A percentile compares a stretch with the other conserved stretches of the same genome.
Evolutionary conservation across 1,140 invertebrate species (phyloP).

Genomic region (Lucilia cuprina): DNA sequence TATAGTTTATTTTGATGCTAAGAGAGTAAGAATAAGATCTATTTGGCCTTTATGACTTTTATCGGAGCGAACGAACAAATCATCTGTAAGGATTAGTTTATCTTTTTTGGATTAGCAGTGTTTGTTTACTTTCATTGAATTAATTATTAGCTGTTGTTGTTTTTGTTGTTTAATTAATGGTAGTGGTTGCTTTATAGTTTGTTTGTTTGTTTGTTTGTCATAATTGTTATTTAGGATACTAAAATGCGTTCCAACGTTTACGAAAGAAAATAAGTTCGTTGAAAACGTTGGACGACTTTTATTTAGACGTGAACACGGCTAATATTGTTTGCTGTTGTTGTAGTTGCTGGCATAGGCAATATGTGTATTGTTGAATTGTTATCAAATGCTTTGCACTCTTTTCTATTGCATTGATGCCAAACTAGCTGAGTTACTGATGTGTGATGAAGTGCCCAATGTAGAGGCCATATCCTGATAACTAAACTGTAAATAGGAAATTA

Average conservation of each 20-base stretch:
- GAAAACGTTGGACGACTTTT: neutral
- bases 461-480: conserved; percentile 71
- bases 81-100: neutral
- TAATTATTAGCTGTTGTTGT: neutral
- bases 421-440: conserved; percentile 62
- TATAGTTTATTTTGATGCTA: too few species aligned
- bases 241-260: neutral
- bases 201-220: conserved; percentile 10
- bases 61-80: neutral
- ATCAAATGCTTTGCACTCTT: conserved; percentile 35
- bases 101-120: conserved; percentile 4
- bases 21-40: neutral
- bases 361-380: conserved; percentile 10
- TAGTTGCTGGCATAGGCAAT: conserved; percentile 28
- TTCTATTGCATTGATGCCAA: conserved; percentile 63
- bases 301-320: conserved; percentile 23
- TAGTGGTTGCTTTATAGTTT: conserved; percentile 11
- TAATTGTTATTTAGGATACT: conserved; percentile 20
- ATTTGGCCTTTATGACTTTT: neutral
- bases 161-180: neutral
- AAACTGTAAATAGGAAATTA: conserved; percentile 63
- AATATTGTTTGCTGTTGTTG: conserved; percentile 21
- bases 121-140: neutral
- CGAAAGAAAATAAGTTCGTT: conserved; percentile 4
- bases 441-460: conserved; percentile 62